Conservation (phyloP, 2,888 invertebrate genomes). For the Caenorhabditis japonica region DNA sequence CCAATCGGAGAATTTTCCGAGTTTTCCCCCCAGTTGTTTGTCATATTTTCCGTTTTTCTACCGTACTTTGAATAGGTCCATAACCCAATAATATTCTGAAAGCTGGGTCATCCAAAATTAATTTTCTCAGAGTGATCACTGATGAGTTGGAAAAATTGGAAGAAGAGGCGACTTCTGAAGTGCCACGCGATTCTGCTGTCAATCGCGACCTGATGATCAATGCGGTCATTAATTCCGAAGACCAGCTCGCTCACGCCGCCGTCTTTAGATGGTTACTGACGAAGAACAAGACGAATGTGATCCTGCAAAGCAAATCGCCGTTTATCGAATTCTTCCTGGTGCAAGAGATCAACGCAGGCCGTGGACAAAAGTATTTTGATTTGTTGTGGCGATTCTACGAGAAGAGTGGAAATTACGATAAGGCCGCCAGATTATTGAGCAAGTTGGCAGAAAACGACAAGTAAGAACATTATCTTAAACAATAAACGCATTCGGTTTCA, state of each 20-base stretch:
- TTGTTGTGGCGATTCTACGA: conserved; percentile 93
- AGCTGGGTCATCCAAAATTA: too few species aligned
- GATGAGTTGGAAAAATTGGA: conserved; percentile 48
- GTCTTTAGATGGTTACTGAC: conserved; percentile 82
- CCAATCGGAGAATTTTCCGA: too few species aligned
- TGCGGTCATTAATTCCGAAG: conserved; percentile 81
- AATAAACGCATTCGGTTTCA: conserved; percentile 78
- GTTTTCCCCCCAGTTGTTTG: too few species aligned
- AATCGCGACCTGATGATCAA: conserved; percentile 81
- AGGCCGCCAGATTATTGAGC: conserved; percentile 91
- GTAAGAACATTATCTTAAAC: conserved; percentile 23
- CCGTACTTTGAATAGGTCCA: too few species aligned
- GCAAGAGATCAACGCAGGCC: conserved; percentile 74
- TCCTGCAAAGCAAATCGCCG: conserved; percentile 79
- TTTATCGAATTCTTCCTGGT: conserved; percentile 86
- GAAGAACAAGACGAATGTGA: conserved; percentile 62
- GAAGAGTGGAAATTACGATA: conserved; percentile 87
- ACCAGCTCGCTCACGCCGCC: conserved; percentile 90
- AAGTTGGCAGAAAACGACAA: conserved; percentile 84
- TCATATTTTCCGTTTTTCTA: too few species aligned
- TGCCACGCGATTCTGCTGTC: conserved; percentile 59
- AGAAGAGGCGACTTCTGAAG: conserved; percentile 26
- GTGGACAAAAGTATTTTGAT: conserved; percentile 81
- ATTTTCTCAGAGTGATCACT: conserved; percentile 46
- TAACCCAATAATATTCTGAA: too few species aligned